Percentiles rank a stretch among this genome's conserved stretches.
Conservation (phyloP, 2,888 invertebrate genomes). For the Tipula vernalis region DNA sequence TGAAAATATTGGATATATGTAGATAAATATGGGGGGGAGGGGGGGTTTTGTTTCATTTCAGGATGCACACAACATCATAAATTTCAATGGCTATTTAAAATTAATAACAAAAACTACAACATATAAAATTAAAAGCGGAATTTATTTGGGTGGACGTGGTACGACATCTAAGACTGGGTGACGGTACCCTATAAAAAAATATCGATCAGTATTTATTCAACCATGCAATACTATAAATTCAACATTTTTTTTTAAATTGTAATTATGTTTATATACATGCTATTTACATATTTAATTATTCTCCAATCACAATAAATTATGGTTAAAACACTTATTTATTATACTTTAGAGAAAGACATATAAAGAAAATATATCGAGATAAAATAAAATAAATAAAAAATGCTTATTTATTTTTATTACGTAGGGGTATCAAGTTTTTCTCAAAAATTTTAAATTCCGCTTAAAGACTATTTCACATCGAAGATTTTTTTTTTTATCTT, state of each 20-base stretch:
- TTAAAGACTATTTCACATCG: not conserved
- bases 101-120: too few species aligned
- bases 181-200: not conserved
- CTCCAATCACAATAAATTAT: not conserved
- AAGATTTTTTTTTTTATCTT: not conserved
- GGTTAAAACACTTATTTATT: not conserved
- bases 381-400: not conserved
- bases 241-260: not conserved
- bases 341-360: not conserved
- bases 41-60: too few species aligned
- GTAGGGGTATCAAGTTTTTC: not conserved
- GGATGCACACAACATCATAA: too few species aligned
- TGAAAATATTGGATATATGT: too few species aligned
- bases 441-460: not conserved
- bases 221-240: not conserved
- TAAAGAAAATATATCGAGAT: not conserved
- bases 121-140: too few species aligned
- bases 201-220: not conserved
- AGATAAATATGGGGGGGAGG: too few species aligned
- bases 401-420: not conserved
- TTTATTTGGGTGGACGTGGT: too few species aligned
- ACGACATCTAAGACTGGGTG: not conserved
- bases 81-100: too few species aligned
- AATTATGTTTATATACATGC: not conserved
- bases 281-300: slow-evolving; percentile 4